A percentile compares a stretch with the other conserved stretches of the same genome.
Evolutionary conservation across 1,140 invertebrate genomes (phyloP).

Genomic region (Pseudomyrmex flavicornis): DNA sequence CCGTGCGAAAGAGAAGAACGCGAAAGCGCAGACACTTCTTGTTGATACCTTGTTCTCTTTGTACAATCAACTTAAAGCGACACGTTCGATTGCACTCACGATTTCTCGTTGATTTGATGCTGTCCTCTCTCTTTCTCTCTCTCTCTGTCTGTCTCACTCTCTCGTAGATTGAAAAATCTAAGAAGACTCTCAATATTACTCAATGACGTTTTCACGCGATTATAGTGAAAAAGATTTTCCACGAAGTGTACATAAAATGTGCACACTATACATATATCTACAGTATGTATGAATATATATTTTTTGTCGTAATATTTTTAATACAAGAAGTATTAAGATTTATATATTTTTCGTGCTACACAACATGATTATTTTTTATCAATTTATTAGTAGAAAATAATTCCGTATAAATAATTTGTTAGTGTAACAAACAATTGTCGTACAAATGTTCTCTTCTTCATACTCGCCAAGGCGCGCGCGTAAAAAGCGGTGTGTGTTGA

Average conservation of each 20-base stretch:
- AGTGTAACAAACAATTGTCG: background rate
- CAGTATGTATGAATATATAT: too few relatives aligned
- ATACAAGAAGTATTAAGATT: background rate
- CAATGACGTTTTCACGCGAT: background rate
- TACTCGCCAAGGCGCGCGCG: background rate
- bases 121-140: too few relatives aligned
- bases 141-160: too few relatives aligned
- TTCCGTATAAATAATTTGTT: background rate
- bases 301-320: background rate
- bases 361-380: background rate
- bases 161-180: slow-evolving; percentile 4
- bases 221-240: background rate
- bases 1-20: slow-evolving; percentile 32
- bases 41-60: slow-evolving; percentile 14
- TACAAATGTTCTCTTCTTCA: background rate
- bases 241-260: background rate
- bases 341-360: background rate
- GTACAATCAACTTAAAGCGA: slow-evolving; percentile 34
- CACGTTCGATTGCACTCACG: slow-evolving; percentile 6
- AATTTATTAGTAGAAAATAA: background rate
- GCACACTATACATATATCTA: background rate
- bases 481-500: background rate
- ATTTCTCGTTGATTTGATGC: slow-evolving; percentile 33
- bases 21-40: slow-evolving; percentile 17
- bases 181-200: background rate